These are phyloP conservation scores for Oligia strigilis DNA, from an alignment of 2,888 invertebrate genomes.

Conservation along the genomic window DNA sequence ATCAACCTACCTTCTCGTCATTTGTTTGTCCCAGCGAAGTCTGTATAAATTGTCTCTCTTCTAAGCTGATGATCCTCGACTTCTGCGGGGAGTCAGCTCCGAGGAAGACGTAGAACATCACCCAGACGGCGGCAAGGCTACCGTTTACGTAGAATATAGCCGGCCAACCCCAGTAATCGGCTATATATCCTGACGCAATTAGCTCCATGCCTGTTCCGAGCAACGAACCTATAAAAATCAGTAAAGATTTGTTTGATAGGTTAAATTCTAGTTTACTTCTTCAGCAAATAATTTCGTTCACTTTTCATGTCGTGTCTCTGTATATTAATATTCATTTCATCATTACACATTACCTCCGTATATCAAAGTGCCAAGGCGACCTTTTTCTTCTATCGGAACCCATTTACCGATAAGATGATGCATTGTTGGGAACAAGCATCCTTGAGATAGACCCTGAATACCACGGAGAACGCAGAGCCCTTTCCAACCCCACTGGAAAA, in stretches of 20 bases:
- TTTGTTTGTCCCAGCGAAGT: conserved; percentile 74
- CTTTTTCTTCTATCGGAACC: conserved; percentile 92
- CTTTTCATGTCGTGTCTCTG: not conserved
- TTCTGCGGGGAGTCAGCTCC: conserved; percentile 92
- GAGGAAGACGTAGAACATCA: conserved; percentile 89
- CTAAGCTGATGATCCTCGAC: conserved; percentile 89
- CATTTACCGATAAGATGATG: conserved; percentile 92
- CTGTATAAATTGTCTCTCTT: conserved; percentile 93
- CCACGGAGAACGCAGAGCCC: conserved; percentile 92
- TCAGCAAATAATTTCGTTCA: not conserved
- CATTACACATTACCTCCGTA: conserved; percentile 72
- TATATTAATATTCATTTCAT: not conserved
- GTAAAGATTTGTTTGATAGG: not conserved
- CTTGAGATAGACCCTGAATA: conserved; percentile 90
- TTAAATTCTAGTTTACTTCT: not conserved
- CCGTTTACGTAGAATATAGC: conserved; percentile 92
- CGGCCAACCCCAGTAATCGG: conserved; percentile 91
- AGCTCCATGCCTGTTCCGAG: conserved; percentile 91
- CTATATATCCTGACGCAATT: conserved; percentile 85
- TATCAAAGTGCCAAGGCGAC: conserved; percentile 89
- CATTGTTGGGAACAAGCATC: conserved; percentile 90
- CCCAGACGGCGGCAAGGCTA: conserved; percentile 89
- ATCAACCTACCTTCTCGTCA: conserved; percentile 8
- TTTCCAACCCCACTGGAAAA: conserved; percentile 88
- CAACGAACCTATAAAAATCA: conserved; percentile 83